Conservation (phyloP, 2,113 vertebrate genomes). For the Neodontobutis hainanensis region DNA sequence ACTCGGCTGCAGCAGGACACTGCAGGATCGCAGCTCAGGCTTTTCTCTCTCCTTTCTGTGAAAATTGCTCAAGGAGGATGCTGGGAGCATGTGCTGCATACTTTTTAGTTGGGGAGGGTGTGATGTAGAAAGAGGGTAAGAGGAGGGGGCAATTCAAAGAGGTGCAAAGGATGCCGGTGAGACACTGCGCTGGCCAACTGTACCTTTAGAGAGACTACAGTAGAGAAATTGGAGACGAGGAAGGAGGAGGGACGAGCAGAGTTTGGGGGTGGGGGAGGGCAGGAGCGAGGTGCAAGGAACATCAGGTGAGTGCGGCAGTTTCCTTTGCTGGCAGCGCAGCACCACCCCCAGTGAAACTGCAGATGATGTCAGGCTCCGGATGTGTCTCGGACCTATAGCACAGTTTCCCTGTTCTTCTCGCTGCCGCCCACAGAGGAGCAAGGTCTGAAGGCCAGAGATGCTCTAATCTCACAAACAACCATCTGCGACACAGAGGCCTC, state of each 20-base stretch:
- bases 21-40: constrained; percentile 75
- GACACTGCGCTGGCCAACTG: constrained; percentile 58
- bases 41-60: constrained; percentile 41
- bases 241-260: constrained; percentile 51
- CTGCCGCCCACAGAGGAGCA: constrained; percentile 33
- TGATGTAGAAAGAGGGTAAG: constrained; percentile 23
- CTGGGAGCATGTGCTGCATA: constrained; percentile 76
- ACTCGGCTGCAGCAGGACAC: constrained; percentile 79
- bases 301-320: constrained; percentile 84
- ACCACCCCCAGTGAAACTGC: constrained; percentile 60
- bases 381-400: constrained; percentile 49
- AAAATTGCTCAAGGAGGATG: constrained; percentile 71
- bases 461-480: constrained; percentile 32
- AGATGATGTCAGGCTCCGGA: constrained; percentile 75
- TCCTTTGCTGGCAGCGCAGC: constrained; percentile 70
- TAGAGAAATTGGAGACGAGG: constrained; percentile 63
- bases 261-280: constrained; percentile 51
- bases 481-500: constrained; percentile 23
- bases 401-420: constrained; percentile 24
- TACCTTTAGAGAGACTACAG: constrained; percentile 69
- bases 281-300: constrained; percentile 72
- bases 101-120: constrained; percentile 54
- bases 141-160: constrained; percentile 32
- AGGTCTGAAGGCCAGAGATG: constrained; percentile 35
- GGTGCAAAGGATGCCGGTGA: constrained; percentile 70